Evolutionary conservation across 35 echinoderm and acorn worm species (phyloP).

Genomic region (Eucidaris tribuloides): DNA sequence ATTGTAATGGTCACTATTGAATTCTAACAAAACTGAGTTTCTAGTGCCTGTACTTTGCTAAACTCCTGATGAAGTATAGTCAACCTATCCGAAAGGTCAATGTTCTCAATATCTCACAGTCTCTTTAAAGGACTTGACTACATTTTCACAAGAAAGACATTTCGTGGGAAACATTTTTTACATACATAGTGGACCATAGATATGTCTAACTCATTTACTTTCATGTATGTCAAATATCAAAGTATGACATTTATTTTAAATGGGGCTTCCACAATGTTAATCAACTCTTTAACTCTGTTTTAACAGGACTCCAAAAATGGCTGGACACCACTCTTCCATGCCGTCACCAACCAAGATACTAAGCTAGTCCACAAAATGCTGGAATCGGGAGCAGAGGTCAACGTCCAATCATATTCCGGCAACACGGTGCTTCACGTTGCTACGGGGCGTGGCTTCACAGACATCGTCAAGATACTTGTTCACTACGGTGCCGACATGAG

Average conservation of each 20-base stretch:
- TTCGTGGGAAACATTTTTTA: background rate
- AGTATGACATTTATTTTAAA: no score
- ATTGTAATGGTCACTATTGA: no score
- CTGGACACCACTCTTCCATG: constrained; percentile 90
- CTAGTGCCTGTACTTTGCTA: no score
- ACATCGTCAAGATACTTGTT: constrained; percentile 74
- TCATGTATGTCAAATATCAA: no score
- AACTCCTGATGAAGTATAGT: no score
- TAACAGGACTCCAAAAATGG: constrained; percentile 87
- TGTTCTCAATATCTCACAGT: no score
- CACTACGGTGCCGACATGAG: constrained; percentile 95
- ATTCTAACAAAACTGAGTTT: no score
- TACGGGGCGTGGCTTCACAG: constrained; percentile 83
- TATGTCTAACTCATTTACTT: background rate
- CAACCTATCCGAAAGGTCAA: no score
- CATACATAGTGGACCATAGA: background rate
- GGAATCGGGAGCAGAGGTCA: constrained; percentile 69
- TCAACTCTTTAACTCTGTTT: background rate
- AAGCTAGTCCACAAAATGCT: constrained; percentile 69
- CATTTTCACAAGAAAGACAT: no score
- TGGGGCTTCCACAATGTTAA: background rate
- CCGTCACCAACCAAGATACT: constrained; percentile 73
- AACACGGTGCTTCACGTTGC: constrained; percentile 97
- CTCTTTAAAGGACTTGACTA: no score
- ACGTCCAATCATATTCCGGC: constrained; percentile 94